Base-by-base conservation (phyloP, 2,888 invertebrate genomes). In the Troglohyphantes excavatus region DNA sequence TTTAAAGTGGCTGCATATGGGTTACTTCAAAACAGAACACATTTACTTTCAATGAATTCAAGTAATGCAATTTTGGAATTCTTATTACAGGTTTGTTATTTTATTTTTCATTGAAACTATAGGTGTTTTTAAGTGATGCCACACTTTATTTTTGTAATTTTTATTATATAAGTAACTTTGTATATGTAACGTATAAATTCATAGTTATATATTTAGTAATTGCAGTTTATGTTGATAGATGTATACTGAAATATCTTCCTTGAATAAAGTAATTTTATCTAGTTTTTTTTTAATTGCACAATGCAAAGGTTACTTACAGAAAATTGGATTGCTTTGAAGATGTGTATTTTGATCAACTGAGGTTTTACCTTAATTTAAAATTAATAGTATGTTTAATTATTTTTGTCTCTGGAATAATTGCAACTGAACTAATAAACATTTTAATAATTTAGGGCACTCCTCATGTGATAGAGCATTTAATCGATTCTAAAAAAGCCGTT, bases 401-500 rank as follows among this genome's bases (percentile, higher is more conserved):
- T 1, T 1, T 0, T 39, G 13, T 7, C 39, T 39, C n/a, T n/a
- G n/a, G n/a, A n/a, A n/a, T n/a, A n/a, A n/a, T n/a, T 39, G 9
- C 39, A 39, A 2, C 13, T 39, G 3, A 39, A 1, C 39, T 0
- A 1, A 39, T 39, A 39, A 1, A 39, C 39, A 2, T 39, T 6
- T n/a, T n/a, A 23, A 46, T 75, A 63, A 17, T 73, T n/a, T 26
- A 99, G 94, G 98, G 98, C 0, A 97, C 99, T 0, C 98, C 99
- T 0, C 96, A 97, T 94, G 98, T 99, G 75, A 96, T 95, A 92
- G 99, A 99, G 93, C 96, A 97, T 93, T 95, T 98, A 90, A 94
- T 98, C 29, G 99, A 99, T 93, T 99, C 99, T 0, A 96, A 99
- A 92, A 97, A 98, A 93, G 98, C 99, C 93, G 98, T 99, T 0